phyloP scores from a whole-genome alignment of 2,888 invertebrate species.

The Hecatera dysodea region DNA sequence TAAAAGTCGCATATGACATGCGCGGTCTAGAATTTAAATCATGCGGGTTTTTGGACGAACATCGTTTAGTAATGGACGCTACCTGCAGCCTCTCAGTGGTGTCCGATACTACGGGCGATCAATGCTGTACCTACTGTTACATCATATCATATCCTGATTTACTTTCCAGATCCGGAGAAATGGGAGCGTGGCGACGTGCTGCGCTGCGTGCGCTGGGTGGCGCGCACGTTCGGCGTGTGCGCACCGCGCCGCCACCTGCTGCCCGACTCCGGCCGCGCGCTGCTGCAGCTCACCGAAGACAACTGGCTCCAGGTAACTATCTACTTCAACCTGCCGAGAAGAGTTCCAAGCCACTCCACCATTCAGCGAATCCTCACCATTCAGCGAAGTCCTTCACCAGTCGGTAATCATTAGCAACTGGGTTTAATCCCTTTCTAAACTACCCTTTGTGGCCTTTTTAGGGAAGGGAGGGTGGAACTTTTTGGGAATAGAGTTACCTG shows the following conservation, averaged over 20 bases:
- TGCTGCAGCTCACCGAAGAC: slow-evolving; percentile 90
- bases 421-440: too few species aligned
- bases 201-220: slow-evolving; percentile 90
- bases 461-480: too few species aligned
- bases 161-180: slow-evolving; percentile 85
- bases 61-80: too few species aligned
- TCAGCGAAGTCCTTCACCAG: too few species aligned
- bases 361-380: too few species aligned
- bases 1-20: too few species aligned
- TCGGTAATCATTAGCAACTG: too few species aligned
- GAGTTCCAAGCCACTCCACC: neutral
- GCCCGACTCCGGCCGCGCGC: slow-evolving; percentile 83
- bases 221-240: slow-evolving; percentile 86
- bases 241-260: slow-evolving; percentile 86
- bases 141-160: neutral
- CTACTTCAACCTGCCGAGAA: neutral
- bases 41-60: neutral
- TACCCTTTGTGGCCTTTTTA: too few species aligned
- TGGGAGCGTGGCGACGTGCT: slow-evolving; percentile 88
- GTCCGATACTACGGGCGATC: too few species aligned
- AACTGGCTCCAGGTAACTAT: slow-evolving; percentile 84
- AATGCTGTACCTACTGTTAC: neutral
- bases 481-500: too few species aligned
- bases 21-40: too few species aligned
- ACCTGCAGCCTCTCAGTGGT: too few species aligned